A percentile compares a stretch with the other conserved stretches of the same genome.
phyloP scores from a whole-genome alignment of 2,113 vertebrate species.

The Bothrops jararaca region DNA sequence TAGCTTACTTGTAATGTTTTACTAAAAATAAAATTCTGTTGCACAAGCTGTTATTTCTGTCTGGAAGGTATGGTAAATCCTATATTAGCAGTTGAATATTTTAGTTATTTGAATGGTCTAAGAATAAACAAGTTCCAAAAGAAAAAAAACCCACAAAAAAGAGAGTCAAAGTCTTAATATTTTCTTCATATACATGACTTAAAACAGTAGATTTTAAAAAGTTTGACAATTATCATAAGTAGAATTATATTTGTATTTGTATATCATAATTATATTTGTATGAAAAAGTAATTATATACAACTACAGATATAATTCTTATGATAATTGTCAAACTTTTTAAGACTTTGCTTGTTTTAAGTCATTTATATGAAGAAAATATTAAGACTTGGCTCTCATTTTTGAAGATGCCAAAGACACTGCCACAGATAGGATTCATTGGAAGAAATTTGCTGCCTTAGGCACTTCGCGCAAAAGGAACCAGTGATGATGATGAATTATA shows the following conservation, averaged over 20 bases:
- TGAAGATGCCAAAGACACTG: neutral
- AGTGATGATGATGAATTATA: neutral
- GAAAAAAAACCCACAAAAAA: neutral
- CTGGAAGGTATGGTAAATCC: neutral
- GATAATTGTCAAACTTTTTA: neutral
- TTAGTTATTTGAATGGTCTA: neutral
- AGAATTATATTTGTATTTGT: neutral
- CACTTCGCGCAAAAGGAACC: neutral
- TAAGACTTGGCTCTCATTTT: neutral
- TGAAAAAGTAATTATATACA: neutral
- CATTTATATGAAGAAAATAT: conserved; percentile 14
- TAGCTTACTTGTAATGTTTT: neutral
- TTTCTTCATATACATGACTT: conserved; percentile 21
- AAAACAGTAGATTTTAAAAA: neutral
- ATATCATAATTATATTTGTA: neutral
- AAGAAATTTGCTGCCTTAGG: neutral
- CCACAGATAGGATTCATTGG: neutral
- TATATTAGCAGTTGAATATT: neutral
- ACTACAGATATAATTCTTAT: neutral
- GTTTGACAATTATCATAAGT: neutral
- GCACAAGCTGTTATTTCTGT: neutral
- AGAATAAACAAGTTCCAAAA: too few relatives aligned
- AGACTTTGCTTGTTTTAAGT: neutral
- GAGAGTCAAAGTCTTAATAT: neutral
- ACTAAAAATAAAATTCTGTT: neutral